These are phyloP conservation scores for Porites lobata DNA, from an alignment of 92 coral and sea anemone genomes.

Conservation along the genomic window DNA sequence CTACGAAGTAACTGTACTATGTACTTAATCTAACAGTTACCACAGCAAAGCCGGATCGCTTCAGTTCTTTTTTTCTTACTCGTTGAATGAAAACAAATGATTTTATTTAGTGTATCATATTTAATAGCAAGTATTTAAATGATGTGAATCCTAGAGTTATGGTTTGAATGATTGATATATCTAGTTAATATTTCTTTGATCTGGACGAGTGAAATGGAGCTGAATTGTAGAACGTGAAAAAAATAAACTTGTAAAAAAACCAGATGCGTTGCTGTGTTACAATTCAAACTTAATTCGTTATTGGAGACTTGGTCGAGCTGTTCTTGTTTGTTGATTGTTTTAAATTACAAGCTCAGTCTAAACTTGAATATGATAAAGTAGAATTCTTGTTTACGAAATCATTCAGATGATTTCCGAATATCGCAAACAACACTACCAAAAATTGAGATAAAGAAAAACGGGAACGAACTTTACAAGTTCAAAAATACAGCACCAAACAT, in stretches of 20 bases:
- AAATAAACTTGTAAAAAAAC: constrained; percentile 1
- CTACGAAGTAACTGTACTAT: not conserved
- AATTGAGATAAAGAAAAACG: too few species aligned
- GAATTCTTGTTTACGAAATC: too few species aligned
- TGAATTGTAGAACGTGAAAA: not conserved
- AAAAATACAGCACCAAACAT: too few species aligned
- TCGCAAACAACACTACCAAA: too few species aligned
- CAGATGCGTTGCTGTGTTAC: too few species aligned
- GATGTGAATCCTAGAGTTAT: constrained; percentile 14
- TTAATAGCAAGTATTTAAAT: constrained; percentile 43
- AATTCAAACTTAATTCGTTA: too few species aligned
- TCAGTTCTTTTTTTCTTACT: not conserved
- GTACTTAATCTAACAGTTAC: not conserved
- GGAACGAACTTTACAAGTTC: too few species aligned
- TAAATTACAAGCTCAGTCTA: not conserved
- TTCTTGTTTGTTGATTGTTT: too few species aligned
- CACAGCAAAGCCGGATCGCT: not conserved
- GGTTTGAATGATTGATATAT: constrained; percentile 21
- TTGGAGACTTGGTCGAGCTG: too few species aligned
- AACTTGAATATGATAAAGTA: too few species aligned
- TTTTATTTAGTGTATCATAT: constrained; percentile 21
- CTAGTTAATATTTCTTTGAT: constrained; percentile 11
- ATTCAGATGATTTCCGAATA: too few species aligned
- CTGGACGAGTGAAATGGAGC: not conserved
- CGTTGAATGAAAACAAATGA: constrained; percentile 5